These are phyloP conservation scores for Tetraneura akinire DNA, from an alignment of 1,140 invertebrate genomes.

Conservation along the genomic window DNA sequence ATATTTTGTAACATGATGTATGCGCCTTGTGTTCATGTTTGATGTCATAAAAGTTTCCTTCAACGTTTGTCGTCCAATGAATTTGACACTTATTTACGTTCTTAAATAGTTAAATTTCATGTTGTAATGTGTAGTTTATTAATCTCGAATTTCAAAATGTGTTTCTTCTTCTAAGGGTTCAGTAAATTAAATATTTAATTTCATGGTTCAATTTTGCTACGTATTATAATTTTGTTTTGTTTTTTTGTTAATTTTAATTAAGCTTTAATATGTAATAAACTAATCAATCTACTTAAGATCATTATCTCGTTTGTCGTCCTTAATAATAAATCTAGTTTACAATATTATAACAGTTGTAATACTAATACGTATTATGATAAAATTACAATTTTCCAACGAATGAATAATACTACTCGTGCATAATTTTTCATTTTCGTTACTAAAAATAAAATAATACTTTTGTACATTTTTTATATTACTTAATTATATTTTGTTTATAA, in stretches of 20 bases:
- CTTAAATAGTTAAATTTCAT: slow-evolving; percentile 37
- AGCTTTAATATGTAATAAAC: no score
- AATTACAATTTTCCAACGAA: no score
- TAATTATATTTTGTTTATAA: no score
- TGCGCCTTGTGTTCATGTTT: not conserved
- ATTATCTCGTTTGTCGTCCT: no score
- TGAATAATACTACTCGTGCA: no score
- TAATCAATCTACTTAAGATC: no score
- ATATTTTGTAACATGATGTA: not conserved
- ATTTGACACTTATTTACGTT: slow-evolving; percentile 1
- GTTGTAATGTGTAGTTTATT: slow-evolving; percentile 20
- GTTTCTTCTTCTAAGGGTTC: not conserved
- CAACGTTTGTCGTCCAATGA: not conserved
- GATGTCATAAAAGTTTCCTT: slow-evolving; percentile 23
- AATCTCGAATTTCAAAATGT: not conserved
- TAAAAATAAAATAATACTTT: no score
- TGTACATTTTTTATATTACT: no score
- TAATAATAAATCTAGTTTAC: no score
- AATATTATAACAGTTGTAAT: no score
- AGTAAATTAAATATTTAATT: slow-evolving; percentile 38
- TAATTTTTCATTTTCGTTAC: no score
- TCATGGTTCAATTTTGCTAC: not conserved
- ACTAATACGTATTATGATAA: no score
- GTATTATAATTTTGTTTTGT: not conserved
- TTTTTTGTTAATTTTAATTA: not conserved